These are phyloP conservation scores for Tachina lurida DNA, from an alignment of 2,888 invertebrate species.

Conservation along the genomic window DNA sequence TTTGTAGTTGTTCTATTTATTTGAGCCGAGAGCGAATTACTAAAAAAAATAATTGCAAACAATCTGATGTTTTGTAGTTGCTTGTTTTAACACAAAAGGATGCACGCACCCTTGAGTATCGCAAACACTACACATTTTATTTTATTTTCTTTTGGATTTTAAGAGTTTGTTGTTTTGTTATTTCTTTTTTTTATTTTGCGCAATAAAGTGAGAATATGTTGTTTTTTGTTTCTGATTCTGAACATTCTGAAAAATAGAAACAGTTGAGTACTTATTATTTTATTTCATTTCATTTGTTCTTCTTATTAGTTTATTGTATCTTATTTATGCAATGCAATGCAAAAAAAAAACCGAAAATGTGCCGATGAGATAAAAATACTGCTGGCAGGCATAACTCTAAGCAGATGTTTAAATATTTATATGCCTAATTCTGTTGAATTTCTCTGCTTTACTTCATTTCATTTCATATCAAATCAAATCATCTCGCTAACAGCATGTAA, in stretches of 20 bases:
- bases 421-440: slow-evolving; percentile 34
- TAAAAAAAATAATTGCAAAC: slow-evolving; percentile 70
- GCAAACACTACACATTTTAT: slow-evolving; percentile 47
- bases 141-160: slow-evolving; percentile 55
- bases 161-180: slow-evolving; percentile 41
- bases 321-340: slow-evolving; percentile 55
- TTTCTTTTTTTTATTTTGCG: slow-evolving; percentile 56
- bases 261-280: slow-evolving; percentile 67
- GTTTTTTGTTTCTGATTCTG: slow-evolving; percentile 19
- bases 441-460: slow-evolving; percentile 13
- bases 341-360: slow-evolving; percentile 19
- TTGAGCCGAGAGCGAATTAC: slow-evolving; percentile 69
- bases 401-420: slow-evolving; percentile 65
- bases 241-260: slow-evolving; percentile 67
- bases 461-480: slow-evolving; percentile 60
- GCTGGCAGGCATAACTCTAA: slow-evolving; percentile 65
- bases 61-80: slow-evolving; percentile 67
- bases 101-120: slow-evolving; percentile 71
- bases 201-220: slow-evolving; percentile 65
- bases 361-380: slow-evolving; percentile 51
- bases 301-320: slow-evolving; percentile 47
- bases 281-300: slow-evolving; percentile 69
- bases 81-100: slow-evolving; percentile 69
- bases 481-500: slow-evolving; percentile 57
- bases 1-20: slow-evolving; percentile 66